Base-by-base conservation (phyloP, 2,113 vertebrate species). In the Oncorhynchus nerka region DNA sequence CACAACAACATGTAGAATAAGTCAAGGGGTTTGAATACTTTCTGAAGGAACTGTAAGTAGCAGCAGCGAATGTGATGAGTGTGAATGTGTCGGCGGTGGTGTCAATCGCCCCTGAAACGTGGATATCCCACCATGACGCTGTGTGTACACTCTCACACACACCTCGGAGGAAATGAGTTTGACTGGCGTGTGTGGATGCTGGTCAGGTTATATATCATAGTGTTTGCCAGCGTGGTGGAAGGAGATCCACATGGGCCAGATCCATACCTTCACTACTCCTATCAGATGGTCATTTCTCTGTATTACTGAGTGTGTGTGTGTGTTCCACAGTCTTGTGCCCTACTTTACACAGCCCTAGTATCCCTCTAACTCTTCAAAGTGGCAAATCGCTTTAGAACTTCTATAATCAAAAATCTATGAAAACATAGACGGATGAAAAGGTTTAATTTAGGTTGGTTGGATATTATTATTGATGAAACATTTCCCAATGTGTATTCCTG, bases 71-170 rank as follows among this genome's bases (percentile, higher is more conserved):
- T 19, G 71, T 75, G 85, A 45, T 45, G 87, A 28, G 26, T 57
- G 39, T 45, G 39, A 45, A 28, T 45, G 39, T 45, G 64, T n/a
- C 45, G 13, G 65, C 76, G 78, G 83, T 81, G 86, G 86, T 85
- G 86, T 87, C 30, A 91, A 81, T 84, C 87, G 71, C 85, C 75
- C 45, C 71, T 86, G 89, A 72, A 82, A 85, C 75, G 62, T 64
- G 75, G 83, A 71, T 79, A 85, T 86, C 84, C 83, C 61, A 81
- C 84, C 83, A 84, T 65, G 85, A 80, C 84, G 76, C 81, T 81
- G 86, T 77, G 76, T 85, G 81, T 66, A 71, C 82, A 83, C 87
- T 81, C 86, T 51, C 28, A 72, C 81, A 87, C 78, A 84, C 87
- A 85, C 87, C 89, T 86, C 55, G 5, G 70, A 89, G 86, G 61